phyloP scores from a whole-genome alignment of 2,888 invertebrate genomes.

The Noctua janthina region DNA sequence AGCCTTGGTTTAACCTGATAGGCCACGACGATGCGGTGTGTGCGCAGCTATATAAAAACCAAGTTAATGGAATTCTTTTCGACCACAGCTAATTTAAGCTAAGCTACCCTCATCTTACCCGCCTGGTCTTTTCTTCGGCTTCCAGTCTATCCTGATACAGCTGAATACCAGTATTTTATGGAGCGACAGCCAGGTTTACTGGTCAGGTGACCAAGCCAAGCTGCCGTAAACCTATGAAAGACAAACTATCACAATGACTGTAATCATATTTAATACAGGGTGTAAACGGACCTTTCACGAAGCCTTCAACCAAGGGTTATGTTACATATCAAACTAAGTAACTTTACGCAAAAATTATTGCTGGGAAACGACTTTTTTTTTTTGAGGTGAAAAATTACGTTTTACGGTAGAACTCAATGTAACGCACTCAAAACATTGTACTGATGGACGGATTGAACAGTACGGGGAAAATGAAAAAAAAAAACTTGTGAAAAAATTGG shows the following conservation, averaged over 20 bases:
- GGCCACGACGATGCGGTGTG: neutral
- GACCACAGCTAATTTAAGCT: neutral
- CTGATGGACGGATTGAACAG: too few species aligned
- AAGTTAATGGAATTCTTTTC: neutral
- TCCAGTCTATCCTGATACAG: neutral
- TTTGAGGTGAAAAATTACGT: too few species aligned
- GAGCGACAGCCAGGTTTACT: neutral
- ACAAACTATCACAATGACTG: neutral
- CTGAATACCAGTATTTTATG: neutral
- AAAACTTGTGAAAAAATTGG: too few species aligned
- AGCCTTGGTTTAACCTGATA: neutral
- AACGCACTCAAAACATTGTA: too few species aligned
- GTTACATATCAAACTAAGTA: too few species aligned
- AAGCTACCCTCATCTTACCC: neutral
- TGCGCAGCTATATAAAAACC: neutral
- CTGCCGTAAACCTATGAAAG: neutral
- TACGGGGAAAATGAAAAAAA: too few species aligned
- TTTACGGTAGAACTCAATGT: too few species aligned
- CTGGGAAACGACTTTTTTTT: too few species aligned
- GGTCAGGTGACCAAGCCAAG: neutral
- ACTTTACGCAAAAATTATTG: too few species aligned
- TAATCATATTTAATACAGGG: neutral
- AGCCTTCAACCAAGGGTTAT: too few species aligned
- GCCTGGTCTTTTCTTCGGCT: neutral
- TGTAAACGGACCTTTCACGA: too few species aligned